Evolutionary conservation across 2,113 vertebrate genomes (phyloP).

Genomic region (human): GRCh38 chr1:36819501-36820000

Average conservation of each 20-base stretch:
- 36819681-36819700: neutral
- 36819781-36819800: slow-evolving; percentile 98
- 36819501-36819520: neutral
- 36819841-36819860: slow-evolving; percentile 96
- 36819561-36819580: neutral
- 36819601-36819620: neutral
- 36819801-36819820: slow-evolving; percentile 97
- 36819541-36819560: neutral
- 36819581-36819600: neutral
- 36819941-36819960: neutral
- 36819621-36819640: neutral
- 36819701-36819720: accelerated
- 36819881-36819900: neutral
- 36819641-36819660: neutral
- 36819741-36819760: slow-evolving; percentile 99
- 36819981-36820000: neutral
- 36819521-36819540: neutral
- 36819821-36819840: slow-evolving; percentile 98
- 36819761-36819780: slow-evolving; percentile 99
- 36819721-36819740: slow-evolving; percentile 88
- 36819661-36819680: neutral
- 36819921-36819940: neutral
- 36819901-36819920: accelerated
- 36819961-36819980: neutral
- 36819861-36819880: neutral